phyloP scores from a whole-genome alignment of 2,888 invertebrate species.

The Crematogaster levior region DNA sequence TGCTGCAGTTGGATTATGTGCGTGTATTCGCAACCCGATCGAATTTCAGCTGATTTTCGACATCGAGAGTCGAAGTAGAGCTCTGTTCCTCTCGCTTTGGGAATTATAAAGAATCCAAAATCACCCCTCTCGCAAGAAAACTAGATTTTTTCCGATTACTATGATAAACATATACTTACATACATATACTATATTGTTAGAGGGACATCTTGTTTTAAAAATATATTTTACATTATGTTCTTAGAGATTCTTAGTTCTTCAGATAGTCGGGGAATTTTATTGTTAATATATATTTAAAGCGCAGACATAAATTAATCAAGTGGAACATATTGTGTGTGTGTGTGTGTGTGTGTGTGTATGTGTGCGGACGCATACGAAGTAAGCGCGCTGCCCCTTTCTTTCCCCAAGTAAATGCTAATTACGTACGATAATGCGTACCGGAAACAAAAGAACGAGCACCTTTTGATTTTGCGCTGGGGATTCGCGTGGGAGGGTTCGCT shows the following conservation, averaged over 20 bases:
- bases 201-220: not conserved
- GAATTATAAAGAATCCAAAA: not conserved
- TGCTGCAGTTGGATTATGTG: not conserved
- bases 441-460: conserved; percentile 11
- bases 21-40: not conserved
- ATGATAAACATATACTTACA: not conserved
- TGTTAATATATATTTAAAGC: not conserved
- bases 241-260: not conserved
- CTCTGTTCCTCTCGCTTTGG: not conserved
- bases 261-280: not conserved
- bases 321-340: not conserved
- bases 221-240: not conserved
- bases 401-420: not conserved
- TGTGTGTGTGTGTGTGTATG: too few relatives aligned
- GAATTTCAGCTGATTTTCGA: conserved; percentile 20
- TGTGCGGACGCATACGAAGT: not conserved
- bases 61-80: not conserved
- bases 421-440: not conserved
- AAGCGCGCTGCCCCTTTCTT: not conserved
- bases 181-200: not conserved
- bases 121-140: not conserved
- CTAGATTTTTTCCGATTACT: not conserved
- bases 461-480: conserved; percentile 14
- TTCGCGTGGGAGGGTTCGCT: not conserved
- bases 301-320: not conserved